Percentiles rank a stretch among this genome's conserved stretches.
Conservation (phyloP, 30 jellyfish, hydroid and myxozoan genomes). For the Aurelia sp. region DNA sequence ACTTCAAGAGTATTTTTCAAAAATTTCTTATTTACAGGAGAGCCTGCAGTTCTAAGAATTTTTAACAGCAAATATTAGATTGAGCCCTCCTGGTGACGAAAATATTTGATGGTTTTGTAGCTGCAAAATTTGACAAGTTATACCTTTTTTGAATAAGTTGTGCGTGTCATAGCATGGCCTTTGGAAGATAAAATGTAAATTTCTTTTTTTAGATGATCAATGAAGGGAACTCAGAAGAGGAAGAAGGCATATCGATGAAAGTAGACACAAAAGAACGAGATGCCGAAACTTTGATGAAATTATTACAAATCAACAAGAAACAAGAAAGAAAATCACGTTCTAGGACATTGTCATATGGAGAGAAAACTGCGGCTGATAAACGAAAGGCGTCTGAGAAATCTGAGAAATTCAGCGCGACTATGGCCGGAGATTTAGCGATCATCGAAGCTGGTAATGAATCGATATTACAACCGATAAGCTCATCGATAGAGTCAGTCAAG, state of each 20-base stretch:
- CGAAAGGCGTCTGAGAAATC: neutral
- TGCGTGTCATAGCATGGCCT: no score
- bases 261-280: neutral
- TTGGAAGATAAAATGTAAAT: no score
- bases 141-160: no score
- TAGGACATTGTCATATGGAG: slow-evolving; percentile 62
- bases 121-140: no score
- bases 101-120: no score
- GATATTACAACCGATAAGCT: neutral
- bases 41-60: no score
- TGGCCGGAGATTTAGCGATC: slow-evolving; percentile 41
- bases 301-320: slow-evolving; percentile 5
- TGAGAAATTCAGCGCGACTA: slow-evolving; percentile 15
- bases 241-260: slow-evolving; percentile 21
- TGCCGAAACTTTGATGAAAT: slow-evolving; percentile 13
- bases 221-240: slow-evolving; percentile 14
- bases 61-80: no score
- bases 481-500: neutral
- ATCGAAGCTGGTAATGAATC: neutral
- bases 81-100: no score
- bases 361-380: neutral
- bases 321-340: slow-evolving; percentile 40
- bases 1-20: no score
- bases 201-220: slow-evolving; percentile 4
- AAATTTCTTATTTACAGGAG: no score